Base-by-base conservation (phyloP, 2,113 vertebrate species). In the Cyprinodon tularosa region DNA sequence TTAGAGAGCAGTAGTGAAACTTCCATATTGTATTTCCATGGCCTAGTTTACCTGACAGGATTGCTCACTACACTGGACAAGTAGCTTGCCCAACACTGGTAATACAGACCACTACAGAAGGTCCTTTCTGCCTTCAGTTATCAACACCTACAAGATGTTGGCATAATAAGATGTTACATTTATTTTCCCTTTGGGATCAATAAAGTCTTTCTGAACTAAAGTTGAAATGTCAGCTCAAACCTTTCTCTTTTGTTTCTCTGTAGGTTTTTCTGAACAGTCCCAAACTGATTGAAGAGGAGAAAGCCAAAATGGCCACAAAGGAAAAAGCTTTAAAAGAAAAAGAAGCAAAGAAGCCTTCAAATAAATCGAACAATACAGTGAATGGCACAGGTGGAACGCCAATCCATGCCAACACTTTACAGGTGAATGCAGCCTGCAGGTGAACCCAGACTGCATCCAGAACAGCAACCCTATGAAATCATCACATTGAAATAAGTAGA, bases 201-300 rank as follows among this genome's bases (percentile, higher is more conserved):
- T 29, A 29, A 29, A 29, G 29, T 29, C 29, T 29, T 29, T 29
- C 29, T 29, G 29, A 29, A 29, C 29, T 29, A 29, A 29, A 29
- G 15, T 59, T 59, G 57, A 59, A n/a, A 4, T 59, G 4, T 59
- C 57, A 6, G 3, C 8, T 68, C 42, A 45, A 66, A 45, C 42
- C 15, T 6, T 2, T 14, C 64, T 3, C 69, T 10, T 37, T 14
- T 66, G 1, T 57, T 64, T 12, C 12, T 9, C 1, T 17, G 9
- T 57, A 94, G 93, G 97, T 99, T 78, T 94, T 97, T 85, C 78
- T 98, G 74, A 99, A 98, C 87, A 99, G 97, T 78, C 96, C 97
- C 67, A 97, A 94, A 84, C 94, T 91, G 80, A 96, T 99, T 39
- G 97, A 98, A 89, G 96, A 95, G 0, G 97, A 99, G 78, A 99